A percentile compares a stretch with the other conserved stretches of the same genome.
Conservation (phyloP, 2,113 vertebrate genomes). For the Lagenorhynchus albirostris region DNA sequence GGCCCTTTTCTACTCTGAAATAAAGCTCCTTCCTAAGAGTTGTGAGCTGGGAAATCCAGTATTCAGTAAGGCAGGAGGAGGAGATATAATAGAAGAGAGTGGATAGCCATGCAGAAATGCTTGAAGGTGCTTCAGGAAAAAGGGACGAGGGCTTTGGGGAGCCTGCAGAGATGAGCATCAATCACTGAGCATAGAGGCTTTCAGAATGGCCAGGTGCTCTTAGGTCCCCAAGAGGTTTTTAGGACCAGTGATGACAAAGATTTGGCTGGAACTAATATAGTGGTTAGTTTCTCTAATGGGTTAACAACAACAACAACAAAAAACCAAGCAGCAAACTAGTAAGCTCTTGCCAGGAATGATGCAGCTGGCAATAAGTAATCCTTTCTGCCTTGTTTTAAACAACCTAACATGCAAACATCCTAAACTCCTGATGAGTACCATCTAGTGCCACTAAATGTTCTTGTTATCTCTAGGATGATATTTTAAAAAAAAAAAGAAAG, state of each 20-base stretch:
- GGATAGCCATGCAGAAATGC: constrained; percentile 77
- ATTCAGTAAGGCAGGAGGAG: constrained; percentile 75
- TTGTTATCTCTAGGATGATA: neutral
- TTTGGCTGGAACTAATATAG: constrained; percentile 39
- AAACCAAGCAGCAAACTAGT: constrained; percentile 38
- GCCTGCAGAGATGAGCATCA: constrained; percentile 63
- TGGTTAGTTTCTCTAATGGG: constrained; percentile 43
- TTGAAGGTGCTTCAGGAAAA: constrained; percentile 75
- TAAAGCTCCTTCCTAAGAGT: constrained; percentile 85
- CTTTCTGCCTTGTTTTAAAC: constrained; percentile 37
- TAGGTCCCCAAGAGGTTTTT: constrained; percentile 15
- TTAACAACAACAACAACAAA: constrained; percentile 35
- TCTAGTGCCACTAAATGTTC: neutral
- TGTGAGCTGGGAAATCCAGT: constrained; percentile 82
- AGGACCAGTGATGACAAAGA: constrained; percentile 43
- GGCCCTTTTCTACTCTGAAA: constrained; percentile 83
- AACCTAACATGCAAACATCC: neutral
- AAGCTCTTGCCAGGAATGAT: neutral
- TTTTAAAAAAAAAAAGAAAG: neutral
- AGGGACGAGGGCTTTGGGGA: constrained; percentile 54
- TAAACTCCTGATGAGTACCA: neutral
- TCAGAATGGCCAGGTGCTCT: constrained; percentile 67
- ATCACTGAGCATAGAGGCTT: constrained; percentile 53
- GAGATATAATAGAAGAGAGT: constrained; percentile 67
- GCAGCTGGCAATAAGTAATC: neutral